Percentiles rank a stretch among this genome's conserved stretches.
phyloP scores from a whole-genome alignment of 2,113 vertebrate species.

The Myiopsitta monachus region DNA sequence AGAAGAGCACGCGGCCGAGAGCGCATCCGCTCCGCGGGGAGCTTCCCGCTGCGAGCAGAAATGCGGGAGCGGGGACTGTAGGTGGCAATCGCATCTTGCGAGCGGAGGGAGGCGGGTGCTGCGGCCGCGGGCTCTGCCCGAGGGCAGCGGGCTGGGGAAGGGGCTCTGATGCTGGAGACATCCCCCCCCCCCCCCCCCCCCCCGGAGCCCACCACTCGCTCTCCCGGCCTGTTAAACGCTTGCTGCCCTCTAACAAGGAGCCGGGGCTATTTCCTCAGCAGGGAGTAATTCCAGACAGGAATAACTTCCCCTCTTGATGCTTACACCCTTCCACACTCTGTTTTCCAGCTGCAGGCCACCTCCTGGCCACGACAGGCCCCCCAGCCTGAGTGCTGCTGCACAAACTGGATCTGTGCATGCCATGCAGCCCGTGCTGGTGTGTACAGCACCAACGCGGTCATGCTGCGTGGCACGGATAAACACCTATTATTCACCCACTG shows the following conservation, averaged over 20 bases:
- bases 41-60: not conserved
- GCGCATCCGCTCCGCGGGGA: not conserved
- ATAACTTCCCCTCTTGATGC: too few species aligned
- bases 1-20: not conserved
- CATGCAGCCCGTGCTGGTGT: not conserved
- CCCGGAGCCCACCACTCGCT: fast-evolving
- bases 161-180: not conserved
- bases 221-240: not conserved
- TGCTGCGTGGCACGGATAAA: fast-evolving
- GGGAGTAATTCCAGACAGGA: not conserved
- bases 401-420: not conserved
- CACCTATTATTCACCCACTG: not conserved
- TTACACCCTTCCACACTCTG: not conserved
- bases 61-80: not conserved
- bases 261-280: not conserved
- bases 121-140: not conserved
- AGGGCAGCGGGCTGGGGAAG: not conserved
- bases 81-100: slow-evolving; percentile 54
- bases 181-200: too few species aligned
- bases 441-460: not conserved
- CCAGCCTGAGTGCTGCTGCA: not conserved
- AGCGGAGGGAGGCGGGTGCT: not conserved
- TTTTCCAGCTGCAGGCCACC: not conserved
- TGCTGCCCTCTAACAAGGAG: not conserved
- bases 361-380: fast-evolving